Percentiles rank a stretch among this genome's conserved stretches.
Evolutionary conservation across 2,797 vertebrate genomes (phyloP).

Genomic region (Chaenodraco wilsoni): DNA sequence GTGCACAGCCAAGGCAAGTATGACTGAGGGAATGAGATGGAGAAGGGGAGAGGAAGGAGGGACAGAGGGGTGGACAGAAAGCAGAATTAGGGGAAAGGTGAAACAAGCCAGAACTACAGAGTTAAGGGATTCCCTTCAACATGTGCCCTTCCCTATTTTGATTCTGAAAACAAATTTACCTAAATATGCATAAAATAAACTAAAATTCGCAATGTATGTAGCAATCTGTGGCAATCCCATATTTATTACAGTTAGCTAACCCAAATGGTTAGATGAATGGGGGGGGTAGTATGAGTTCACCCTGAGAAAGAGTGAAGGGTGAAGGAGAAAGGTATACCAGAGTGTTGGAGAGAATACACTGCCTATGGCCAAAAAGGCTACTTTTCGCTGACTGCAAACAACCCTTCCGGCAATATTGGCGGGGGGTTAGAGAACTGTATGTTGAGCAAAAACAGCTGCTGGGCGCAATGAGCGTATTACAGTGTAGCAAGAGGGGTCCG

Average conservation of each 20-base stretch:
- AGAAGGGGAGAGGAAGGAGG: constrained; percentile 47
- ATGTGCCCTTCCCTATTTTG: constrained; percentile 21
- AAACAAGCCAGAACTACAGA: constrained; percentile 52
- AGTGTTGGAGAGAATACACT: constrained; percentile 43
- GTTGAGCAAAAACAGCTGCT: constrained; percentile 57
- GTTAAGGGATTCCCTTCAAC: constrained; percentile 15
- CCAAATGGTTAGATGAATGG: constrained; percentile 24
- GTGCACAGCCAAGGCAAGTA: constrained; percentile 20
- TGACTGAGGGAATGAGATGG: constrained; percentile 41
- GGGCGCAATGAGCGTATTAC: constrained; percentile 62
- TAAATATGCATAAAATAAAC: constrained; percentile 29
- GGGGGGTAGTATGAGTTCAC: not conserved
- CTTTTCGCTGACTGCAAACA: constrained; percentile 54
- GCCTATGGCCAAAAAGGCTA: constrained; percentile 36
- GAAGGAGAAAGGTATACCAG: constrained; percentile 36
- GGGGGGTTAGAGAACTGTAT: constrained; percentile 46
- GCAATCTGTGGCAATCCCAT: constrained; percentile 70
- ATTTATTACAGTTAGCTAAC: constrained; percentile 47
- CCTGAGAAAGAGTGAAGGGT: constrained; percentile 25
- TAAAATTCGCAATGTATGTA: constrained; percentile 62
- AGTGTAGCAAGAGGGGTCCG: constrained; percentile 53
- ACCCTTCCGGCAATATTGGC: constrained; percentile 37
- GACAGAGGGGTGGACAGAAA: constrained; percentile 47
- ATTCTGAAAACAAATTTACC: constrained; percentile 33
- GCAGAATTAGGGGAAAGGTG: constrained; percentile 63